Evolutionary conservation across 2,888 invertebrate genomes (phyloP).

Genomic region (Tenthredo scrophulariae): DNA sequence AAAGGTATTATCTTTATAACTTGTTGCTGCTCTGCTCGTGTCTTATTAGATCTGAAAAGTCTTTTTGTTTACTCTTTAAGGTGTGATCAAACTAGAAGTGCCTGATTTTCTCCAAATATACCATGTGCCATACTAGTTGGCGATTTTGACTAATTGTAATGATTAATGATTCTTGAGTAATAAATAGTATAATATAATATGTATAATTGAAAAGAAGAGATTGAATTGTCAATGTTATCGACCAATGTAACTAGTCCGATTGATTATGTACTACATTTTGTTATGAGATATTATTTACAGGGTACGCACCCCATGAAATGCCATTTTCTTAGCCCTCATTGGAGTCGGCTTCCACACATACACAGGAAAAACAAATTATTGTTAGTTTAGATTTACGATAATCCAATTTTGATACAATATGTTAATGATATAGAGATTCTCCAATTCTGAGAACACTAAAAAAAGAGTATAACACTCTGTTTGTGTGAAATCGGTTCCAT

Average conservation of each 20-base stretch:
- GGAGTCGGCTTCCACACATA: conserved; percentile 3
- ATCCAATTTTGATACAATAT: not conserved
- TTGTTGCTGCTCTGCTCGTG: not conserved
- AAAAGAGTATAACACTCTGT: not conserved
- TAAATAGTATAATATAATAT: not conserved
- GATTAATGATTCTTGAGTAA: not conserved
- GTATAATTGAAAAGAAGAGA: not conserved
- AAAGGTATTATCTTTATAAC: not conserved
- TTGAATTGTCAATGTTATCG: not conserved
- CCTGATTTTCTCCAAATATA: conserved; percentile 31
- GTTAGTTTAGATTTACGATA: not conserved
- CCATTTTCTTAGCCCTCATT: not conserved
- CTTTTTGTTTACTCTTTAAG: not conserved
- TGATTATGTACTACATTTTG: conserved; percentile 19
- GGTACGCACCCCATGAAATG: not conserved
- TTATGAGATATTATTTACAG: not conserved
- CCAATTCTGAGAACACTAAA: not conserved
- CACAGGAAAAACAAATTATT: not conserved
- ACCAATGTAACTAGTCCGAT: conserved; percentile 4
- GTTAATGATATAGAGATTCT: not conserved
- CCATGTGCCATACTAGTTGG: conserved; percentile 26
- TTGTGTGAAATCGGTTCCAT: not conserved
- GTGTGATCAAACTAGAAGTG: conserved; percentile 16
- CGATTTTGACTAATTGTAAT: conserved; percentile 9
- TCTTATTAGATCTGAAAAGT: conserved; percentile 15